phyloP scores from a whole-genome alignment of 1,140 invertebrate genomes.

The Conus betulinus region DNA sequence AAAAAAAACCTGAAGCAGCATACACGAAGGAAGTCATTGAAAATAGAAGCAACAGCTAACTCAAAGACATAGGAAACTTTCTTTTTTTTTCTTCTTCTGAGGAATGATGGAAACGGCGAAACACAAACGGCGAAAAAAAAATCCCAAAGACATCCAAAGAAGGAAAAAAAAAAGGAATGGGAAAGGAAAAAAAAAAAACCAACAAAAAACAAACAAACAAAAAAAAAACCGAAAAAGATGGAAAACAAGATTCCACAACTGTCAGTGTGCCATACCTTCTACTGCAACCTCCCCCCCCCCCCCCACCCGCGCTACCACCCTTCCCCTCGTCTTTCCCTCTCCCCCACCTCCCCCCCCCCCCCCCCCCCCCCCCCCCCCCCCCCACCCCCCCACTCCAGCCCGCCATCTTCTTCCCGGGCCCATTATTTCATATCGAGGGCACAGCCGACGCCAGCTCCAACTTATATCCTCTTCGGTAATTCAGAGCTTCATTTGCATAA shows the following conservation, averaged over 20 bases:
- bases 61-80: no score
- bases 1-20: no score
- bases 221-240: no score
- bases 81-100: no score
- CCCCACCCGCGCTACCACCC: not conserved
- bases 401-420: not conserved
- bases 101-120: no score
- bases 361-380: not conserved
- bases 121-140: no score
- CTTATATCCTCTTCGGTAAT: constrained; percentile 45
- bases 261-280: not conserved
- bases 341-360: not conserved
- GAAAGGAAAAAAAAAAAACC: no score
- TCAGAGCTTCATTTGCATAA: constrained; percentile 53
- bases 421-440: constrained; percentile 25
- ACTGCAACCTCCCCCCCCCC: not conserved
- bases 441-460: constrained; percentile 30
- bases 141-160: no score
- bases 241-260: not conserved
- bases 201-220: no score
- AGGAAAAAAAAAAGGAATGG: no score
- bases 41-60: no score
- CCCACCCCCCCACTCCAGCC: not conserved
- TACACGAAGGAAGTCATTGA: no score
- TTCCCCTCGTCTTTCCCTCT: not conserved